These are phyloP conservation scores for Meiosimyza decipiens DNA, from an alignment of 2,888 invertebrate species.

Conservation along the genomic window DNA sequence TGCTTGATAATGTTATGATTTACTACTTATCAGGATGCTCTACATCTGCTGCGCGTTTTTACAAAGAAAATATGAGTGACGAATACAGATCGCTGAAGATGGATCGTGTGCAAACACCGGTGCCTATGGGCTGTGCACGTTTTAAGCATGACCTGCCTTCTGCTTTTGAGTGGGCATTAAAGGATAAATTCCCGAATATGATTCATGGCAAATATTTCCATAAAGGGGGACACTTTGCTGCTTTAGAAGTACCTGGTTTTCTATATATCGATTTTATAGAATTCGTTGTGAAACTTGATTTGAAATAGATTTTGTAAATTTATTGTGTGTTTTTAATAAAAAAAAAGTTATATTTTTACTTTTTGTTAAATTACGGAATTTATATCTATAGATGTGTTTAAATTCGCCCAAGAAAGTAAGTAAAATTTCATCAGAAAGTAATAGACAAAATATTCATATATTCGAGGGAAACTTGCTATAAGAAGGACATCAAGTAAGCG, in stretches of 20 bases:
- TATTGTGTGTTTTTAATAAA: no score
- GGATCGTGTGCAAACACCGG: constrained; percentile 71
- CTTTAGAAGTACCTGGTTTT: constrained; percentile 80
- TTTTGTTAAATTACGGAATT: no score
- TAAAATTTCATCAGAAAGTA: no score
- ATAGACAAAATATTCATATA: no score
- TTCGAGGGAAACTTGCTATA: no score
- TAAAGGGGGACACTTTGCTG: constrained; percentile 87
- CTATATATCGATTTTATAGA: constrained; percentile 77
- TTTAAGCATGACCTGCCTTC: constrained; percentile 77
- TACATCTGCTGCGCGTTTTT: constrained; percentile 76
- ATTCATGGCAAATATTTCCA: constrained; percentile 75
- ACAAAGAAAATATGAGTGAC: constrained; percentile 71
- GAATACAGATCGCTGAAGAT: constrained; percentile 48
- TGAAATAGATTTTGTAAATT: constrained; percentile 30
- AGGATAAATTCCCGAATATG: constrained; percentile 74
- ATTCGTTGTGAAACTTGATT: constrained; percentile 68
- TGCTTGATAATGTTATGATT: constrained; percentile 81
- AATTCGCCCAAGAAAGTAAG: no score
- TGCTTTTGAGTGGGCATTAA: constrained; percentile 71
- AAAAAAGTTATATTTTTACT: no score
- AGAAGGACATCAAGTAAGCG: no score
- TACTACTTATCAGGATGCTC: constrained; percentile 81
- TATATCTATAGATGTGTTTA: no score
- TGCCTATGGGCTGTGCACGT: constrained; percentile 79